Base-by-base conservation (phyloP, 2,888 invertebrate species). In the Mechanitis messenoides region DNA sequence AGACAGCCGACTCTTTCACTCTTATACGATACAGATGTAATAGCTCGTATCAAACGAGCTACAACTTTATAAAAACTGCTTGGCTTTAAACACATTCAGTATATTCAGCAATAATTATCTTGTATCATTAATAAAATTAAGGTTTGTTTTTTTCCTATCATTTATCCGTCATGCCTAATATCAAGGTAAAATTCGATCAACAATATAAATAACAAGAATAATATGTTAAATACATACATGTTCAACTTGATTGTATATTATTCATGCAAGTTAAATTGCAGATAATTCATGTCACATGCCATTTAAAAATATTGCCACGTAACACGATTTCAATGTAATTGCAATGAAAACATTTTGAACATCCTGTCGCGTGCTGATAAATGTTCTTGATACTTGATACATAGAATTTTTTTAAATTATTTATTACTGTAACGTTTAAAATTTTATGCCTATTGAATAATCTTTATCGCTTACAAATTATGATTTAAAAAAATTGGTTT, bases 281-380 rank as follows among this genome's bases (percentile, higher is more conserved):
- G 31, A 50, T 50, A 50, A 50, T 31, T 50, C 11, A 50, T 9
- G 11, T 50, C 50, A 28, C 50, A 50, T 50, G 50, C 50, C 50
- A 31, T 50, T 50, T 50, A 9, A 31, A 47, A 50, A 50, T 31
- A 50, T n/a, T 31, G 50, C 50, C 28, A 31, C 28, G 50, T 31
- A 31, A 31, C 50, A 50, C 50, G 50, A 50, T 50, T 50, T 50
- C 50, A 50, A 9, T 50, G 50, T 50, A 50, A 31, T 50, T 50
- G 50, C 50, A 50, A 31, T 31, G 31, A 50, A 50, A 50, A 50
- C 31, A 50, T 50, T 50, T 50, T 50, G 50, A 31, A n/a, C 31
- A 50, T 50, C 50, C 50, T 31, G 50, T 50, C 50, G 9, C 50
- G 31, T 50, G 50, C 31, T 31, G 50, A 50, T 50, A 50, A 50